Conservation (phyloP, 2,888 invertebrate species). For the Troglohyphantes excavatus region DNA sequence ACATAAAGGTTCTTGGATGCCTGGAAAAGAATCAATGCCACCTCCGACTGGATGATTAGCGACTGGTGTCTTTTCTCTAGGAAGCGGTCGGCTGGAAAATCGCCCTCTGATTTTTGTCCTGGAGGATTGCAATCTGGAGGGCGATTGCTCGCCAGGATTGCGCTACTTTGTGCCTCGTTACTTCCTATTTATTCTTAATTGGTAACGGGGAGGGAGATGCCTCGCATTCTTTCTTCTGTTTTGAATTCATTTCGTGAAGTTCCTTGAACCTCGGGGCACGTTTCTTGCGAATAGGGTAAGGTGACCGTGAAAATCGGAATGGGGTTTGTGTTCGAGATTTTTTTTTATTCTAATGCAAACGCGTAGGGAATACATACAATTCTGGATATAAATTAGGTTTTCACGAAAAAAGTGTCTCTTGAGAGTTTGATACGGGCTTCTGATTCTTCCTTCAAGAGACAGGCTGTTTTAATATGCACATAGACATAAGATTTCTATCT, state of each 20-base stretch:
- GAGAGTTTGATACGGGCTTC: too few species aligned
- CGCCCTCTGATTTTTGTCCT: conserved; percentile 52
- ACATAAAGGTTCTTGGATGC: conserved; percentile 51
- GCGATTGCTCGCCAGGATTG: conserved; percentile 33
- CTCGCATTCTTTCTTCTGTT: conserved; percentile 10
- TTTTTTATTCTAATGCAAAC: too few species aligned
- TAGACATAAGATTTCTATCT: too few species aligned
- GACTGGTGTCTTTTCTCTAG: conserved; percentile 62
- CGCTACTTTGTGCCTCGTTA: conserved; percentile 57
- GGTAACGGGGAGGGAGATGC: background rate
- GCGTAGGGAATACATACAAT: too few species aligned
- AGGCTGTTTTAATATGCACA: too few species aligned
- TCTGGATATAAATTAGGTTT: too few species aligned
- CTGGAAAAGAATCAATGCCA: conserved; percentile 65
- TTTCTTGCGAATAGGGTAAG: background rate
- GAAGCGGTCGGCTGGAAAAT: conserved; percentile 50
- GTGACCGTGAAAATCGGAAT: background rate
- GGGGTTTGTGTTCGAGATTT: too few species aligned
- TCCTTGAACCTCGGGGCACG: background rate
- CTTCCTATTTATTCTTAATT: conserved; percentile 63
- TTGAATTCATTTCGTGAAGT: conserved; percentile 16
- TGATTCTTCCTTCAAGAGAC: too few species aligned
- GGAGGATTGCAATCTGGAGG: conserved; percentile 23
- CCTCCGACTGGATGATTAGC: conserved; percentile 69
- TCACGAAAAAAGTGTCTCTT: too few species aligned